Evolutionary conservation across 2,888 invertebrate genomes (phyloP), one percentile per base, ranked within the genome.

Genomic region (Phalera bucephala): DNA sequence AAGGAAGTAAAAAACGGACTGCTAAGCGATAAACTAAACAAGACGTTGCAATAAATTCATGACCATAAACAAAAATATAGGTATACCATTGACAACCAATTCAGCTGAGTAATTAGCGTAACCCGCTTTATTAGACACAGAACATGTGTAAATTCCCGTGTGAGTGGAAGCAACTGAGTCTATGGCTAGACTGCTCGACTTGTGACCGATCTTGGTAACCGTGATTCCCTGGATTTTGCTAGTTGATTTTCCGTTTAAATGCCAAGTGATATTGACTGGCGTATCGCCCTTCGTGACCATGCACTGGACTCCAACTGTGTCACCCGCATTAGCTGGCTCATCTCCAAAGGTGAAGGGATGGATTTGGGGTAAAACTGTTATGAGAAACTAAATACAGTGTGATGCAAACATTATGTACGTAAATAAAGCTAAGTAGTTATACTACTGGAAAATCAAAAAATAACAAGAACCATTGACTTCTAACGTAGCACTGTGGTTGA

Each of bases 231-330:
- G 80, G 68, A 83, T 88, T 53, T 74, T 85, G 36, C 64, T 90
- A 56, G 91, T 92, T 57, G 85, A 91, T 70, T 81, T 91, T 54
- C 92, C 93, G 79, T 95, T 94, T 49, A 95, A 92, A 15, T 91
- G 91, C 96, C 96, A 96, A 33, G 91, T 91, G 35, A 96, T 93
- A 64, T 92, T 92, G 20, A 96, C 87, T 4, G 96, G 96, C 32
- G 92, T 89, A 72, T 96, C 96, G 27, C 97, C 95, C 78, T 95
- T 95, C 30, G 92, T 91, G 23, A 95, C 93, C 83, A 94, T 93
- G 75, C 95, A 96, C 50, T 93, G 92, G 2, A 94, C 91, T 37
- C 94, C 94, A 22, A 94, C 93, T 48, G 93, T 91, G 49, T 95
- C 95, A 3, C 95, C 95, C 40, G 94, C 94, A 67, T 95, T 94